Percentiles rank a stretch among this genome's conserved stretches.
Evolutionary conservation across 2,888 invertebrate genomes (phyloP).

Genomic region (Metalampra italica): DNA sequence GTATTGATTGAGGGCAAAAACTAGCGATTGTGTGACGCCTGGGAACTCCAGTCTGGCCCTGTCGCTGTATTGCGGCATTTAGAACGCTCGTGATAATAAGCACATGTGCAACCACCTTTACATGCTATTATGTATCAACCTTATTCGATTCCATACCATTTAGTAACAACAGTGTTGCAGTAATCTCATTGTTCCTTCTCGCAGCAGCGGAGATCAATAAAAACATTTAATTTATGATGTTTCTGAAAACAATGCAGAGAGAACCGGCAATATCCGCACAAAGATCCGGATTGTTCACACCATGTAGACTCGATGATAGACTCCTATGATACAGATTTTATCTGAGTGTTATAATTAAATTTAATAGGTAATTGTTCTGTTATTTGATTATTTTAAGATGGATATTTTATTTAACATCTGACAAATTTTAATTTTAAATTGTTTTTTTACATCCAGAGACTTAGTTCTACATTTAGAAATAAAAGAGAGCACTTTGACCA

Average conservation of each 20-base stretch:
- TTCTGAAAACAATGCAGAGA: background rate
- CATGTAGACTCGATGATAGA: too few relatives aligned
- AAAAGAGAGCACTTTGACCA: too few relatives aligned
- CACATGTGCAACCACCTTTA: background rate
- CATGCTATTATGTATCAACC: background rate
- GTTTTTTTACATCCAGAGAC: too few relatives aligned
- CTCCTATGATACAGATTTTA: too few relatives aligned
- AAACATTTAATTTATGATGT: background rate
- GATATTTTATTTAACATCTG: too few relatives aligned
- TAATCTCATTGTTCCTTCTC: slow-evolving; percentile 1
- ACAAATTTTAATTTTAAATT: too few relatives aligned
- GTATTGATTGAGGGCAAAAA: slow-evolving; percentile 59
- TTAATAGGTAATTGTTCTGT: too few relatives aligned
- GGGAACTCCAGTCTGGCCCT: slow-evolving; percentile 41
- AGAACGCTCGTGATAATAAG: slow-evolving; percentile 18
- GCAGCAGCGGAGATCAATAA: slow-evolving; percentile 1
- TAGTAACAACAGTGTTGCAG: background rate
- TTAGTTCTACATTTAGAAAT: too few relatives aligned
- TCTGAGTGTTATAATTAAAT: too few relatives aligned
- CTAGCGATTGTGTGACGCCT: slow-evolving; percentile 45
- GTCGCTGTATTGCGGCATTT: slow-evolving; percentile 31
- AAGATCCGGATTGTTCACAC: too few relatives aligned
- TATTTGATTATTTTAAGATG: too few relatives aligned
- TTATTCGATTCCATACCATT: background rate
- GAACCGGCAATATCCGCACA: background rate